phyloP scores from a whole-genome alignment of 2,113 vertebrate species.

The Carassius carassius region DNA sequence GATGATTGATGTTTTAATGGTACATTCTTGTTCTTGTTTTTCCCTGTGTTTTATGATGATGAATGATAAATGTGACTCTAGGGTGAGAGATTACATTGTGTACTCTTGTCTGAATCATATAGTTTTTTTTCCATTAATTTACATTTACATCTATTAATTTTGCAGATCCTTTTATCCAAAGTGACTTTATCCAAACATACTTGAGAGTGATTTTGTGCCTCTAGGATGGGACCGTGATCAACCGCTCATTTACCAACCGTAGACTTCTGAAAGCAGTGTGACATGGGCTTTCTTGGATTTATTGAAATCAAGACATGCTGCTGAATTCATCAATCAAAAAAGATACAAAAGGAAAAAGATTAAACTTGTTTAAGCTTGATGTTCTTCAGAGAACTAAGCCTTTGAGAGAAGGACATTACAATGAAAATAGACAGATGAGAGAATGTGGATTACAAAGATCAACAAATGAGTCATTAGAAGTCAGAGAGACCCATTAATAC shows the following conservation, averaged over 20 bases:
- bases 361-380: neutral
- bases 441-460: constrained; percentile 12
- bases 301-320: too few relatives aligned
- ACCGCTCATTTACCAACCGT: too few relatives aligned
- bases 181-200: too few relatives aligned
- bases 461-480: constrained; percentile 14
- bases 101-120: too few relatives aligned
- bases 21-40: constrained; percentile 8
- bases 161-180: too few relatives aligned
- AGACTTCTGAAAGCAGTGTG: too few relatives aligned
- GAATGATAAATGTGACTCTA: neutral
- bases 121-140: neutral
- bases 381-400: constrained; percentile 3
- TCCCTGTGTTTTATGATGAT: neutral
- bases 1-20: neutral
- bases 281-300: too few relatives aligned
- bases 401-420: constrained; percentile 1
- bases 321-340: neutral
- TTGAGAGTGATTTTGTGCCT: too few relatives aligned
- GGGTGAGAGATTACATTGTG: neutral
- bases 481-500: constrained; percentile 24
- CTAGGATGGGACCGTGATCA: too few relatives aligned
- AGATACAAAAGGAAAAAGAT: neutral
- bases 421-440: constrained; percentile 19
- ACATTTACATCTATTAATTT: too few relatives aligned